These are phyloP conservation scores for Caenorhabditis sp. DNA, from an alignment of 2,888 invertebrate species.

Conservation along the genomic window DNA sequence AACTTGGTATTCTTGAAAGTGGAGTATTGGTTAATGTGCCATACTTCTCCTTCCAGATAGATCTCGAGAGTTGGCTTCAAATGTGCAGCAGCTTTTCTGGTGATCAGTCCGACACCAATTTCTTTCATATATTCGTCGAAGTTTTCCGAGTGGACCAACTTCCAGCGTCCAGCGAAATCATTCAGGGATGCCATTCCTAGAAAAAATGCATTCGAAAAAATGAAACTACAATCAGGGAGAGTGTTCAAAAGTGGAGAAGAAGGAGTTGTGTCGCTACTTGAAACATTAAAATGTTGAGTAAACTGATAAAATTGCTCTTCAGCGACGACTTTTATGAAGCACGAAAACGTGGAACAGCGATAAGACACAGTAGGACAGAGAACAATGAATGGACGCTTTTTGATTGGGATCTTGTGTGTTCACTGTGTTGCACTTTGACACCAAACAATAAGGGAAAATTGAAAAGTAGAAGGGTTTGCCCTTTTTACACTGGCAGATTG, in stretches of 20 bases:
- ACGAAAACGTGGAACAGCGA: slow-evolving; percentile 30
- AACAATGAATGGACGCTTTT: slow-evolving; percentile 24
- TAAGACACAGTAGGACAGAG: slow-evolving; percentile 24
- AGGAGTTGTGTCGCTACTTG: slow-evolving; percentile 1
- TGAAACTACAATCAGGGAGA: background rate
- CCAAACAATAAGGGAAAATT: background rate
- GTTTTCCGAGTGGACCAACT: slow-evolving; percentile 71
- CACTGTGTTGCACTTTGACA: background rate
- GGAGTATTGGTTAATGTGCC: slow-evolving; percentile 70
- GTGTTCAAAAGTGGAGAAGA: background rate
- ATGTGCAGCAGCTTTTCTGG: slow-evolving; percentile 76
- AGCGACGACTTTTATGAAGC: background rate
- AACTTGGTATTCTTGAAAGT: slow-evolving; percentile 77
- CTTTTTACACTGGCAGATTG: background rate
- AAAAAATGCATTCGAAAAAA: background rate
- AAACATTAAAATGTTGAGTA: background rate
- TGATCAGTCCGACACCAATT: slow-evolving; percentile 75
- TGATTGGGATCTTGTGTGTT: background rate
- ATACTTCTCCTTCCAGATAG: slow-evolving; percentile 69
- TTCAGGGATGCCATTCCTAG: slow-evolving; percentile 26
- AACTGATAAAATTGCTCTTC: background rate
- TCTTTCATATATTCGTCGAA: slow-evolving; percentile 79
- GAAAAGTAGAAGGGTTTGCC: background rate
- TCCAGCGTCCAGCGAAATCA: slow-evolving; percentile 72
- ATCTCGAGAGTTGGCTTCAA: slow-evolving; percentile 75